phyloP scores from a whole-genome alignment of 2,888 invertebrate genomes.

The Ecdyonurus torrentis region DNA sequence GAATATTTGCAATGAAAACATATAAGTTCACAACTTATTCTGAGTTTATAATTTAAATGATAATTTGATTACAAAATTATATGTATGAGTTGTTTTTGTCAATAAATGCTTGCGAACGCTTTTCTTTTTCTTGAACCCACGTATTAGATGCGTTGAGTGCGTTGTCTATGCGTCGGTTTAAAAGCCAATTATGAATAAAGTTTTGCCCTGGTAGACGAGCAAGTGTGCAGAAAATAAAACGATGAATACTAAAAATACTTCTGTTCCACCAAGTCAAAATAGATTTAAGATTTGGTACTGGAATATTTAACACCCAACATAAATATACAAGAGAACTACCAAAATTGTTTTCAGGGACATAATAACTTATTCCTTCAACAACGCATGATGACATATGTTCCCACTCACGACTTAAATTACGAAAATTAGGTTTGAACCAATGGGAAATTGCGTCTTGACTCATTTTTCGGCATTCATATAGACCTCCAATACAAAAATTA shows the following conservation, averaged over 20 bases:
- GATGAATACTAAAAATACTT: slow-evolving; percentile 2
- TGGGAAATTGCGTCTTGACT: slow-evolving; percentile 19
- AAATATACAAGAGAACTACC: slow-evolving; percentile 20
- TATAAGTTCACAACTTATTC: too few relatives aligned
- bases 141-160: slow-evolving; percentile 7
- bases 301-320: slow-evolving; percentile 18
- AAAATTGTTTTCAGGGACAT: slow-evolving; percentile 19
- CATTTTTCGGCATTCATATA: slow-evolving; percentile 21
- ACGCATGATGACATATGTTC: slow-evolving; percentile 27
- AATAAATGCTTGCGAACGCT: too few relatives aligned
- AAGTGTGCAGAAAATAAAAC: slow-evolving; percentile 8
- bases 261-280: slow-evolving; percentile 5
- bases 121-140: too few relatives aligned
- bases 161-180: slow-evolving; percentile 6
- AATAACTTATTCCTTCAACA: slow-evolving; percentile 21
- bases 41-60: too few relatives aligned
- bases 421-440: slow-evolving; percentile 23
- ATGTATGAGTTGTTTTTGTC: too few relatives aligned
- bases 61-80: too few relatives aligned
- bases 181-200: slow-evolving; percentile 10
- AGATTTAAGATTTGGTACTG: not conserved
- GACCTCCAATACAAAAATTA: slow-evolving; percentile 26
- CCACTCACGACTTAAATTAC: slow-evolving; percentile 22
- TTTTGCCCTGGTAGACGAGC: slow-evolving; percentile 9
- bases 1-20: too few relatives aligned